phyloP scores from a whole-genome alignment of 2,888 invertebrate genomes.

The Shargacucullia verbasci region DNA sequence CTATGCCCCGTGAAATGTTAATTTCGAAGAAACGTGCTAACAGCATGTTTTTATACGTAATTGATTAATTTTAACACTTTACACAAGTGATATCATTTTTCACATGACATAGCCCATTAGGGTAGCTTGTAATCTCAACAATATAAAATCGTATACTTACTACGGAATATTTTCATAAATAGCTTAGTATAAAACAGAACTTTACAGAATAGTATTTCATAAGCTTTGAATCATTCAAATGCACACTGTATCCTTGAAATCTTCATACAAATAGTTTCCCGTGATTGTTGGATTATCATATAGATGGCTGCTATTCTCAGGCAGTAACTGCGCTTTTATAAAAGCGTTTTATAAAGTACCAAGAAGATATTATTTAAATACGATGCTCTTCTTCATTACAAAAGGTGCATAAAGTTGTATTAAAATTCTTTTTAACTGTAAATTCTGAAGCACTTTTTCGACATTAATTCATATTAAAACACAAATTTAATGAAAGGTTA shows the following conservation, averaged over 20 bases:
- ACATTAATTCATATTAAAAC: background rate
- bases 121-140: too few relatives aligned
- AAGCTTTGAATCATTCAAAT: constrained; percentile 59
- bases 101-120: too few relatives aligned
- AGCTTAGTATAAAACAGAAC: too few relatives aligned
- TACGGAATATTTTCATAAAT: too few relatives aligned
- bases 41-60: too few relatives aligned
- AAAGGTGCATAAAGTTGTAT: constrained; percentile 9
- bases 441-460: background rate
- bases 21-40: too few relatives aligned
- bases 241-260: constrained; percentile 62
- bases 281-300: constrained; percentile 76
- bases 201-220: constrained; percentile 3
- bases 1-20: too few relatives aligned
- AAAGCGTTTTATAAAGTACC: constrained; percentile 15
- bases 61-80: too few relatives aligned
- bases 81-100: too few relatives aligned
- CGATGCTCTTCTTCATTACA: constrained; percentile 8
- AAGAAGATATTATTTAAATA: constrained; percentile 9
- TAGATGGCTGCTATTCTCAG: constrained; percentile 61
- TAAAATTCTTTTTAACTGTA: constrained; percentile 10
- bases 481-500: constrained; percentile 11
- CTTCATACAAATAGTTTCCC: constrained; percentile 75
- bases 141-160: too few relatives aligned
- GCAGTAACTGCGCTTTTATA: background rate